These are phyloP conservation scores for Drosophila lacteicornis DNA, from an alignment of 1,140 invertebrate genomes.

Conservation along the genomic window DNA sequence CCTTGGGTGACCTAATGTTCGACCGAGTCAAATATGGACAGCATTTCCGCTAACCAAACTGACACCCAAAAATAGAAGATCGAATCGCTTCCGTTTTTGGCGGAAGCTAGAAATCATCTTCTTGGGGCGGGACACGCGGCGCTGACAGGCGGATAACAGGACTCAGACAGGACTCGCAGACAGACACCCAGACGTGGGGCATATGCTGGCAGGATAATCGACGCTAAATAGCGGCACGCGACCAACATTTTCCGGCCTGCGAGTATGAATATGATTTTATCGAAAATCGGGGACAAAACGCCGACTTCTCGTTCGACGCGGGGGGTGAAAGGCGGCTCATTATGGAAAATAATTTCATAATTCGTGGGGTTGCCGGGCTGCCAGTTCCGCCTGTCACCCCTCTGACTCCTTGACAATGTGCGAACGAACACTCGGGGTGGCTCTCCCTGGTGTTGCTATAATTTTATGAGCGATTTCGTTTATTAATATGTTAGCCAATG, in stretches of 20 bases:
- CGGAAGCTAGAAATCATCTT: constrained; percentile 71
- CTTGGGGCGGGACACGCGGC: constrained; percentile 40
- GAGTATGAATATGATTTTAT: constrained; percentile 71
- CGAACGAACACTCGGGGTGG: constrained; percentile 47
- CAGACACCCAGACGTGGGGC: constrained; percentile 40
- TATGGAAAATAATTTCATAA: constrained; percentile 82
- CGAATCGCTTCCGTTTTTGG: constrained; percentile 32
- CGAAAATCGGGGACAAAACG: constrained; percentile 51
- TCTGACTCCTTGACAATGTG: constrained; percentile 57
- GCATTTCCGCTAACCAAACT: constrained; percentile 42
- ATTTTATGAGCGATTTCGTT: constrained; percentile 81
- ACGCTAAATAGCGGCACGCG: constrained; percentile 80
- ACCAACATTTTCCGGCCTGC: constrained; percentile 70
- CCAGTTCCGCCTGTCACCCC: constrained; percentile 24
- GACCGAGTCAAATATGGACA: constrained; percentile 19
- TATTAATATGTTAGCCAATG: constrained; percentile 78
- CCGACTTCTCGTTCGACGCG: constrained; percentile 59
- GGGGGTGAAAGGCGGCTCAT: constrained; percentile 52
- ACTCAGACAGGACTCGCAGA: constrained; percentile 10
- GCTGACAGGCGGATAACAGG: constrained; percentile 68
- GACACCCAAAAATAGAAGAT: constrained; percentile 34
- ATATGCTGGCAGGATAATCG: constrained; percentile 76
- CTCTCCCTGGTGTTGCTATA: constrained; percentile 71
- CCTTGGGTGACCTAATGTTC: constrained; percentile 2
- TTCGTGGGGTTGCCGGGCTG: constrained; percentile 53